Evolutionary conservation across 2,888 invertebrate genomes (phyloP).

Genomic region (Chromoteleia sp.): DNA sequence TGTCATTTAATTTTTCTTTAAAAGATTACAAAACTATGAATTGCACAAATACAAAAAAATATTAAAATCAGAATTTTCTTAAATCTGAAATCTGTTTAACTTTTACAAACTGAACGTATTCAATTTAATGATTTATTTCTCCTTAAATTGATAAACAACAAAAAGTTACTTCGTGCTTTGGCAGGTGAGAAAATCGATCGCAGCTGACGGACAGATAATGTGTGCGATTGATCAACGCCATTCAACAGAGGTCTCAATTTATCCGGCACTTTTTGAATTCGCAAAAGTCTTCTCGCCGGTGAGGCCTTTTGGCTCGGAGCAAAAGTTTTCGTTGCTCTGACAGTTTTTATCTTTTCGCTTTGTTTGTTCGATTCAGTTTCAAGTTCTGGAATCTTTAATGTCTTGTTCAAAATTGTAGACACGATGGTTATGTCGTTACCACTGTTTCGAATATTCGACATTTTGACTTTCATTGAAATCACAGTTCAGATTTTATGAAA

Average conservation of each 20-base stretch:
- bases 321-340: background rate
- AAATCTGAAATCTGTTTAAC: no score
- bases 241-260: background rate
- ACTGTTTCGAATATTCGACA: slow-evolving; percentile 1
- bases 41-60: no score
- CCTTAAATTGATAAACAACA: background rate
- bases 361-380: background rate
- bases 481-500: no score
- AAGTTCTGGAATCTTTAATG: no score
- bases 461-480: background rate
- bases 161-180: background rate
- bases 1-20: no score
- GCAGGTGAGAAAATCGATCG: slow-evolving; percentile 31
- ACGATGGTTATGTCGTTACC: background rate
- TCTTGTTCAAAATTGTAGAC: background rate
- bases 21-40: no score
- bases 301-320: background rate
- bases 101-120: no score
- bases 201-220: slow-evolving; percentile 8
- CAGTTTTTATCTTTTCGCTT: background rate
- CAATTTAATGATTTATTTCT: no score
- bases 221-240: slow-evolving; percentile 16
- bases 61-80: no score
- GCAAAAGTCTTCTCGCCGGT: slow-evolving; percentile 8
- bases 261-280: background rate